These are phyloP conservation scores for Drosophila insularis DNA, from an alignment of 1,140 invertebrate species.

Conservation along the genomic window DNA sequence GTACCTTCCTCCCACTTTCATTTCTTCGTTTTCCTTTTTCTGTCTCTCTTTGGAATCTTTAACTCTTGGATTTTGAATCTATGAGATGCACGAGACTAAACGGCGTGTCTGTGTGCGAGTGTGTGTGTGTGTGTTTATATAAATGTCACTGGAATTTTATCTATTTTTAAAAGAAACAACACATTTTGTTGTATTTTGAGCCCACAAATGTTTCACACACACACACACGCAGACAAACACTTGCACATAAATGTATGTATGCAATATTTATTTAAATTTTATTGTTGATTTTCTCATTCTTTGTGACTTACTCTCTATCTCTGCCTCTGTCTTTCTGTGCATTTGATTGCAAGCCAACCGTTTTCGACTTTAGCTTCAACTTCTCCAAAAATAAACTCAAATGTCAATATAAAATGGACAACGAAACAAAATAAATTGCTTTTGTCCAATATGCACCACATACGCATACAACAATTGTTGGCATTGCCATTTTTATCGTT, in stretches of 20 bases:
- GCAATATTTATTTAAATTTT: conserved; percentile 77
- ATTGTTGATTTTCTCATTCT: conserved; percentile 70
- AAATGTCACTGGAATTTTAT: conserved; percentile 70
- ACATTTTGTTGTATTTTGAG: conserved; percentile 41
- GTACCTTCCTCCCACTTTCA: conserved; percentile 19
- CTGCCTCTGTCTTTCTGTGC: conserved; percentile 37
- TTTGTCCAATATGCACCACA: not conserved
- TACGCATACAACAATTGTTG: not conserved
- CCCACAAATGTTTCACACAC: conserved; percentile 36
- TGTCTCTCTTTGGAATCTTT: not conserved
- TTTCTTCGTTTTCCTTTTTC: not conserved
- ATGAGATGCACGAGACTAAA: not conserved
- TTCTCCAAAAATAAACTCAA: conserved; percentile 56
- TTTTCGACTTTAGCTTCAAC: not conserved
- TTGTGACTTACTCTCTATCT: conserved; percentile 1
- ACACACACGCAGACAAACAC: not conserved
- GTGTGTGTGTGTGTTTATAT: conserved; percentile 48
- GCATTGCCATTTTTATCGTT: not conserved
- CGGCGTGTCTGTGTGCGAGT: not conserved
- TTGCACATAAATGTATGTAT: conserved; percentile 27
- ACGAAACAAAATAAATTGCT: conserved; percentile 16
- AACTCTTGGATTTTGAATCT: not conserved
- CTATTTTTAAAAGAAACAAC: conserved; percentile 76
- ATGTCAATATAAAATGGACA: conserved; percentile 58
- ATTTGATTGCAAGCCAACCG: conserved; percentile 65